Evolutionary conservation across 2,888 invertebrate species (phyloP).

Genomic region (Gastracanthus pulcherrimus): DNA sequence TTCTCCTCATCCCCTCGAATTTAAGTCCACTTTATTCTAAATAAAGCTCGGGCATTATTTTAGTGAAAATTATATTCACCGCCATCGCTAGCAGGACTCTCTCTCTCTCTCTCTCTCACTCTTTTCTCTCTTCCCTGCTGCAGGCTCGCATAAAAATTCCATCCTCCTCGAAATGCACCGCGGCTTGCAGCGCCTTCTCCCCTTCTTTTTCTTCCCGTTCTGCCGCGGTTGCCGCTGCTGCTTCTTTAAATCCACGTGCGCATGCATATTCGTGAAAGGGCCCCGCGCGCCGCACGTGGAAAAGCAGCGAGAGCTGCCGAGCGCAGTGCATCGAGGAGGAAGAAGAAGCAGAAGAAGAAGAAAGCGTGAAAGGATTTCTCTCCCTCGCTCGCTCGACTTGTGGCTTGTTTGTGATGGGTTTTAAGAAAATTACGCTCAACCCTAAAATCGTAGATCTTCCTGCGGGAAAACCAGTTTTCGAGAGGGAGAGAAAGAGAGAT

Average conservation of each 20-base stretch:
- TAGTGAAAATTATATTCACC: background rate
- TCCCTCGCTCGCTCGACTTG: background rate
- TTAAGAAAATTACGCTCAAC: slow-evolving; percentile 45
- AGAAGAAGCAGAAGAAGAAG: background rate
- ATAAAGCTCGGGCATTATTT: slow-evolving; percentile 34
- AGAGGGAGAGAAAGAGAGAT: background rate
- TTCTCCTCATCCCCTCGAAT: background rate
- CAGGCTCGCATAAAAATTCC: slow-evolving; percentile 31
- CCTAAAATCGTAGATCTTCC: slow-evolving; percentile 54
- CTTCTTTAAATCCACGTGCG: slow-evolving; percentile 23
- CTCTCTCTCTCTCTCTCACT: too few species aligned
- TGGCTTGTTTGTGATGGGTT: slow-evolving; percentile 33
- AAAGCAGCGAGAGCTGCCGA: background rate
- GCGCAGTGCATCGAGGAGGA: too few species aligned
- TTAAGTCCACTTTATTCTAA: slow-evolving; percentile 25
- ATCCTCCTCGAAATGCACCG: slow-evolving; percentile 26
- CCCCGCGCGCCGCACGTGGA: background rate
- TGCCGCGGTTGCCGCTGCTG: background rate
- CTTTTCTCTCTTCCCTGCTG: too few species aligned
- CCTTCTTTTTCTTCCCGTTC: background rate
- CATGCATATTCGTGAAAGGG: background rate
- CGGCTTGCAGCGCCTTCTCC: background rate
- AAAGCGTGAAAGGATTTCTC: slow-evolving; percentile 17
- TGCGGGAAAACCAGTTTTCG: slow-evolving; percentile 54
- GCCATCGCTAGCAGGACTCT: background rate